These are phyloP conservation scores for Malurus melanocephalus DNA, from an alignment of 2,113 vertebrate species.

Conservation along the genomic window DNA sequence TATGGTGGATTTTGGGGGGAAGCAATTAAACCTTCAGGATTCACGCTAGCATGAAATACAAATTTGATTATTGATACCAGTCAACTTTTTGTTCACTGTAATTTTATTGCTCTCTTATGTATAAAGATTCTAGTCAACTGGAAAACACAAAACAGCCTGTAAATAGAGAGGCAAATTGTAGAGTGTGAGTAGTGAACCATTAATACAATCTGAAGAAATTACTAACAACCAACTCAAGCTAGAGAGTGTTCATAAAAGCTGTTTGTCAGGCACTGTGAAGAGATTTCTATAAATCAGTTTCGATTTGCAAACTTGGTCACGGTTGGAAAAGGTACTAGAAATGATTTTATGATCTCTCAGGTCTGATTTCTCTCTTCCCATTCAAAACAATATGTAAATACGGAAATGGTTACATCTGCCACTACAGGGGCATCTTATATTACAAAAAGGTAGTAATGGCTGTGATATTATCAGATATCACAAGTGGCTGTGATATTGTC, in stretches of 20 bases:
- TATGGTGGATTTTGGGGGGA: not conserved
- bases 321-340: not conserved
- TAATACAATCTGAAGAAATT: not conserved
- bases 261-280: not conserved
- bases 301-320: not conserved
- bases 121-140: not conserved
- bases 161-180: not conserved
- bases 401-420: not conserved
- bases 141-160: not conserved
- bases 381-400: not conserved
- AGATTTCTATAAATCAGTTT: not conserved
- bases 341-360: not conserved
- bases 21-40: not conserved
- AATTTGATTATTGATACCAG: not conserved
- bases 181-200: not conserved
- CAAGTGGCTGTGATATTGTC: not conserved
- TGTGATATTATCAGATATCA: not conserved
- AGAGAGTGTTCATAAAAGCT: not conserved
- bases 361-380: not conserved
- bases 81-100: not conserved
- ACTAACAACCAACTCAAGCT: not conserved
- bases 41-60: accelerated
- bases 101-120: not conserved
- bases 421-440: not conserved
- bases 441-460: not conserved